A percentile compares a stretch with the other conserved stretches of the same genome.
Evolutionary conservation across 2,888 invertebrate genomes (phyloP).

Genomic region (Polia nebulosa): DNA sequence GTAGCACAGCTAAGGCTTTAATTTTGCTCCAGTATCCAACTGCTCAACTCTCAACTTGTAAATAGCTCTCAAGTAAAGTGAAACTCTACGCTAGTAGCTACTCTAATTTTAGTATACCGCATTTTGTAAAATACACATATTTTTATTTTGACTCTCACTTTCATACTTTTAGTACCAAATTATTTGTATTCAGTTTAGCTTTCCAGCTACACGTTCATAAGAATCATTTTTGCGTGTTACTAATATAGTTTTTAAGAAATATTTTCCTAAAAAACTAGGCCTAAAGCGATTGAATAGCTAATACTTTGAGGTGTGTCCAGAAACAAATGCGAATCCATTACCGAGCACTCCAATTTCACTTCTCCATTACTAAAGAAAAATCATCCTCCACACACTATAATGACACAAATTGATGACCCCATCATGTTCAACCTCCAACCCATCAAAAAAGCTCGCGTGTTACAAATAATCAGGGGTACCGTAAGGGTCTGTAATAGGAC

Average conservation of each 20-base stretch:
- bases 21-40: not conserved
- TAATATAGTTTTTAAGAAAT: not conserved
- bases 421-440: constrained; percentile 18
- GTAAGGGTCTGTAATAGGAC: constrained; percentile 43
- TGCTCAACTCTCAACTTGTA: not conserved
- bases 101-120: not conserved
- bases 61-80: constrained; percentile 17
- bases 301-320: not conserved
- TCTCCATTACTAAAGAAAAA: constrained; percentile 20
- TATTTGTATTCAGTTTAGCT: no score
- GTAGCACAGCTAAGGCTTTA: no score
- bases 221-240: no score
- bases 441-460: constrained; percentile 45
- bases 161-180: not conserved
- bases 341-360: constrained; percentile 16
- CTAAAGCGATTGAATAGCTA: not conserved
- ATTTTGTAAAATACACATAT: not conserved
- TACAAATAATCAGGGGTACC: constrained; percentile 37
- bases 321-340: constrained; percentile 3
- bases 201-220: no score
- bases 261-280: not conserved
- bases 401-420: constrained; percentile 43
- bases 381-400: constrained; percentile 15
- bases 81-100: constrained; percentile 3
- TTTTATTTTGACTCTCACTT: not conserved